Evolutionary conservation across 2,113 vertebrate genomes (phyloP), one percentile per base, ranked within the genome.

Genomic region (Brachyhypopomus gauderio): DNA sequence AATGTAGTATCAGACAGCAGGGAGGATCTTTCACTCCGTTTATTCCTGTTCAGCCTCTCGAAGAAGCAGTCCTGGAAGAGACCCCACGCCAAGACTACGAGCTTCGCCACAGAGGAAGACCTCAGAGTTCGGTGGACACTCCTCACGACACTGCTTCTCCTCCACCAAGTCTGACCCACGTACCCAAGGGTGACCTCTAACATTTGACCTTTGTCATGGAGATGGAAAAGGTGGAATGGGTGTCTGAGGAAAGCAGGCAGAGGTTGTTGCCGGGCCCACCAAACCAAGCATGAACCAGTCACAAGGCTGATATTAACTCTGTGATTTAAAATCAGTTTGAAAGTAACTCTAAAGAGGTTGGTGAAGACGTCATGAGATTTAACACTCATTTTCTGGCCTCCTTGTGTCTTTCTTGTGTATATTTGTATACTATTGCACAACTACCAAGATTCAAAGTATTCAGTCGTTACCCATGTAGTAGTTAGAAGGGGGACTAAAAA

Each of bases 71-170:
- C 52, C 34, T 83, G 41, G 77, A 80, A 14, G 72, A 81, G 11
- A 20, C 58, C 22, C 17, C 25, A 27, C 23, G 0, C 1, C 72
- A 74, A 22, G 4, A 7, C 20, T 77, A 25, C 25, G 72, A 48
- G n/a, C 69, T 85, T 17, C 80, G 84, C n/a, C 36, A 45, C 19
- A 55, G 79, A 78, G 60, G 20, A 38, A 59, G 60, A 72, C 34
- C n/a, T 16, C 59, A 59, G 34, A 64, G 41, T 34, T 55, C 75
- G 41, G 36, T n/a, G 30, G 48, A 17, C 25, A 60, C 52, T 19
- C 52, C 55, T 60, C 63, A 20, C 9, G 79, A 75, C 38, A 34
- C 58, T 1, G 22, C 9, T 12, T 80, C 48, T 0, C 2, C 34
- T n/a, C 12, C 22, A 34, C 41, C 30, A 52, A 72, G 58, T 64